A percentile compares a stretch with the other conserved stretches of the same genome.
Evolutionary conservation across 2,888 invertebrate genomes (phyloP).

Genomic region (Acrobeloides nanus): DNA sequence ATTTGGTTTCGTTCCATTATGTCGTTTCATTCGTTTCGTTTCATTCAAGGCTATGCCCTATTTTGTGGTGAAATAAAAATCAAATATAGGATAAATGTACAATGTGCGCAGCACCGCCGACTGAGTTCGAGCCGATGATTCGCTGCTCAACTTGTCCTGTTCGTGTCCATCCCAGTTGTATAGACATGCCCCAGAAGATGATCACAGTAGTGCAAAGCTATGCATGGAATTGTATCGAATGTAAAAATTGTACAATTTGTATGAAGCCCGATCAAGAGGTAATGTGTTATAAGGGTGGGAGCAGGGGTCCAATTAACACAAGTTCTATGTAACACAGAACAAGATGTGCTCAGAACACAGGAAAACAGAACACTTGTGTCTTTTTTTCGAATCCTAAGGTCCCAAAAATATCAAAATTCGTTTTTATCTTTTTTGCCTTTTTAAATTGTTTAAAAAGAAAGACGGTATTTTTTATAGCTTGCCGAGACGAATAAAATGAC

Average conservation of each 20-base stretch:
- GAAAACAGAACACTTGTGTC: too few relatives aligned
- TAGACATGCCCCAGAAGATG: slow-evolving; percentile 76
- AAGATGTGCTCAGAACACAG: too few relatives aligned
- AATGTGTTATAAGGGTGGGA: too few relatives aligned
- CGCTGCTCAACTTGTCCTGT: slow-evolving; percentile 27
- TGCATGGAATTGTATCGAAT: slow-evolving; percentile 86
- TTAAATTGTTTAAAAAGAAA: too few relatives aligned
- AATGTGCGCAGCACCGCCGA: background rate
- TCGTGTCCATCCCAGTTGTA: slow-evolving; percentile 70
- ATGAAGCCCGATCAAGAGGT: slow-evolving; percentile 71
- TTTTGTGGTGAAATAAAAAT: background rate
- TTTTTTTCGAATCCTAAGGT: too few relatives aligned
- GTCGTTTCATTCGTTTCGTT: background rate
- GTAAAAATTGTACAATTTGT: slow-evolving; percentile 80
- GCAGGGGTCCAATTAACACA: too few relatives aligned
- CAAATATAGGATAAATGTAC: too few relatives aligned
- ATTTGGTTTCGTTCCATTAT: too few relatives aligned
- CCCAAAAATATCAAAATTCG: too few relatives aligned
- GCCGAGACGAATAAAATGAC: too few relatives aligned
- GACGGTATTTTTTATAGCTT: too few relatives aligned
- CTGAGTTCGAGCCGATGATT: slow-evolving; percentile 11
- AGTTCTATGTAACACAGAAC: too few relatives aligned
- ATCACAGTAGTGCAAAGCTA: slow-evolving; percentile 72
- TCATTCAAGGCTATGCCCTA: background rate
- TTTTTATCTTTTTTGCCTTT: background rate